Base-by-base conservation (phyloP, 2,888 invertebrate genomes). In the Spisula solida region DNA sequence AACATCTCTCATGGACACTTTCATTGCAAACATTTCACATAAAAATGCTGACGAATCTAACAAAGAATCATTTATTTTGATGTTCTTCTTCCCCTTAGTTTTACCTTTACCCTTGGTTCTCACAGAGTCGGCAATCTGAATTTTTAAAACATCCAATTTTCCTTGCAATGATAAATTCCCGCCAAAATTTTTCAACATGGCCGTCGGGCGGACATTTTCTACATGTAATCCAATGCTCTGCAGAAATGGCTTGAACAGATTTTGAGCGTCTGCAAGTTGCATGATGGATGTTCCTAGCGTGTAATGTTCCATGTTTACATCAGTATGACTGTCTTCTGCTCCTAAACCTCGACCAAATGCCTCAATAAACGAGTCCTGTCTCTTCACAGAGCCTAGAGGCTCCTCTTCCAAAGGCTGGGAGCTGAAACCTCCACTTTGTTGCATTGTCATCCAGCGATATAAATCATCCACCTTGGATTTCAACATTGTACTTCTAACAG, bases 371-470 rank as follows among this genome's bases (percentile, higher is more conserved):
- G 96, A 96, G 75, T 96, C 96, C 81, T 95, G 95, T 60, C 95
- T 94, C 90, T 93, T 93, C 81, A 93, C 94, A 34, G 93, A 92
- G 60, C 94, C 91, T 47, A 88, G 88, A 55, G 91, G 92, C 66
- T 93, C 93, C 20, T 94, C 93, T 78, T 93, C 91, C 75, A 96
- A 95, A 18, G 97, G 91, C 70, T 93, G 89, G 14, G 91, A 86
- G 41, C 88, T 84, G 79, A 89, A 92, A 56, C 94, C 93, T 0
- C 97, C 97, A 91, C 97, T 97, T 94, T 98, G 98, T 95, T 99
- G 99, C 94, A 98, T 98, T 0, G 98, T 98, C 99, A 99, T 99
- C 99, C 99, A 99, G 94, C 95, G 94, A 84, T 99, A 99, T 78
- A 99, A 97, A 97, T 99, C 99, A 81, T 95, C 94, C 41, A 92